Base-by-base conservation (phyloP, 1,140 invertebrate species). In the Sinonovacula constricta region DNA sequence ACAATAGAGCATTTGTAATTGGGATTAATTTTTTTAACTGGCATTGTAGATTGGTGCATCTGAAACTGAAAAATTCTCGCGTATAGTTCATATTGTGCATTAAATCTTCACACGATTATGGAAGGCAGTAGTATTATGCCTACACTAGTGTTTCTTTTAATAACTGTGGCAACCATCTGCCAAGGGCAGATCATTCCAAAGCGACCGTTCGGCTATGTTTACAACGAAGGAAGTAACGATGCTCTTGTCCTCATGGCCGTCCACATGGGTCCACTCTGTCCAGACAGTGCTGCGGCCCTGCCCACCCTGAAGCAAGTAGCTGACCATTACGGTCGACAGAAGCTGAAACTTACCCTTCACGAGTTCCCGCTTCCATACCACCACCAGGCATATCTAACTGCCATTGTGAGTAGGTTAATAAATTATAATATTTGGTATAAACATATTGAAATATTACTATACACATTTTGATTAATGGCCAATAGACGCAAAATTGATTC, bases 341-440 rank as follows among this genome's bases (percentile, higher is more conserved):
- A 39, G 0, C 30, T 86, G 18, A 66, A 26, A n/a, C 70, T 86
- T 1, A 82, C 65, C 0, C 54, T 70, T 3, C 74, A 82, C 45
- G 33, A 83, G 28, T 86, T 86, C 45, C 85, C 83, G 3, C 81
- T 86, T 57, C 85, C 85, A 1, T 86, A 83, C 62, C 85, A 86
- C 75, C 72, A 72, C 51, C 80, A 80, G 54, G 45, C 82, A 2
- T 85, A 70, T 62, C 51, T 80, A 18, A 65, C 74, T n/a, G 76
- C 82, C 14, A 80, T 80, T 66, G 85, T 86, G 67, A 78, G 70
- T 72, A 56, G 15, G 30, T 5, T 51, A 10, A 14, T 54, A 33
- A 69, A 7, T 12, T 10, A 56, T 56, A 56, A 56, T 56, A 12
- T 24, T 24, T 15, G 7, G 7, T 7, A 12, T 5, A 10, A n/a